These are phyloP conservation scores for Sebastes minor DNA, from an alignment of 2,797 vertebrate genomes.

Conservation along the genomic window DNA sequence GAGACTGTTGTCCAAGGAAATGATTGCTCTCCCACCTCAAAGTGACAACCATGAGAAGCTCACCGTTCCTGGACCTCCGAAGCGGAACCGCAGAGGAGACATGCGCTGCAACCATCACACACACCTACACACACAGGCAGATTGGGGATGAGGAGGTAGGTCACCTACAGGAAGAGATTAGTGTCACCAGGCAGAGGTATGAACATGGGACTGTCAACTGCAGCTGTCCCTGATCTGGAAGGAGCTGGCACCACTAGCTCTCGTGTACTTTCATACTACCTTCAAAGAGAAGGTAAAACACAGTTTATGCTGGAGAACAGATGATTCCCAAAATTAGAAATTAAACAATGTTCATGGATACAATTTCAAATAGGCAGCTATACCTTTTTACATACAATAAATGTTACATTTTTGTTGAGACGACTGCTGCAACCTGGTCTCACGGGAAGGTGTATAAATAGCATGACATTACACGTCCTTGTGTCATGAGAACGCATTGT, in stretches of 20 bases:
- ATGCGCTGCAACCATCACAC: slow-evolving; percentile 55
- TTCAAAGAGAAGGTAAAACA: slow-evolving; percentile 14
- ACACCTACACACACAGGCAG: slow-evolving; percentile 37
- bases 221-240: slow-evolving; percentile 58
- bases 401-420: not conserved
- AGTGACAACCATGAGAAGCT: slow-evolving; percentile 84
- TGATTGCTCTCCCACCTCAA: slow-evolving; percentile 79
- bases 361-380: not conserved
- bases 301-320: not conserved
- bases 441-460: no score
- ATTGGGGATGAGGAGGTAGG: slow-evolving; percentile 68
- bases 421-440: no score
- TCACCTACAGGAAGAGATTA: slow-evolving; percentile 79
- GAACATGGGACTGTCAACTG: slow-evolving; percentile 68
- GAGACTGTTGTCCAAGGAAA: slow-evolving; percentile 77
- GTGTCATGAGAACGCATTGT: no score
- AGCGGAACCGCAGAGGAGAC: slow-evolving; percentile 77
- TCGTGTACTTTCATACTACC: slow-evolving; percentile 23
- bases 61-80: slow-evolving; percentile 74
- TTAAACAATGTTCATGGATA: not conserved
- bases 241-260: slow-evolving; percentile 41
- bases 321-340: slow-evolving; percentile 10
- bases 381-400: not conserved
- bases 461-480: no score
- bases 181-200: slow-evolving; percentile 72